A percentile compares a stretch with the other conserved stretches of the same genome.
These are phyloP conservation scores for Lysandra bellargus DNA, from an alignment of 2,888 invertebrate species.

Conservation along the genomic window DNA sequence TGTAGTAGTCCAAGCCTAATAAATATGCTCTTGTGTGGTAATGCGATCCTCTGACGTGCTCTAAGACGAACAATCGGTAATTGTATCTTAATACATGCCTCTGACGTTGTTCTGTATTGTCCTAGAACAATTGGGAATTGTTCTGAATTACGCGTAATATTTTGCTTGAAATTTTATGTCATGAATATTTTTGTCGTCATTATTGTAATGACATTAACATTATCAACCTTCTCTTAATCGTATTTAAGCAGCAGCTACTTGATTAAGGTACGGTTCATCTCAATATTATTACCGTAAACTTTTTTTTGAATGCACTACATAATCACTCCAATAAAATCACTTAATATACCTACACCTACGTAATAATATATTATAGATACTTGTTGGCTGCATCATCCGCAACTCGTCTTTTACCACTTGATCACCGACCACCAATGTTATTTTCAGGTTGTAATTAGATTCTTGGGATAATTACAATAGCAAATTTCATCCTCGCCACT, in stretches of 20 bases:
- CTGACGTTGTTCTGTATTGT: constrained; percentile 29
- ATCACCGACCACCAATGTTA: background rate
- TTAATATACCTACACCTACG: too few species aligned
- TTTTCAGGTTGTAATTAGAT: background rate
- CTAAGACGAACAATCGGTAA: constrained; percentile 51
- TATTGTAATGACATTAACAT: background rate
- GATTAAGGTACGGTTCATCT: too few species aligned
- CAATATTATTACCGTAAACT: too few species aligned
- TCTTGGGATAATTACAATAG: constrained; percentile 10
- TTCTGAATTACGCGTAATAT: constrained; percentile 26
- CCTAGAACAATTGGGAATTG: constrained; percentile 27
- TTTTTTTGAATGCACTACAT: too few species aligned
- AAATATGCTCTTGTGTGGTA: constrained; percentile 71
- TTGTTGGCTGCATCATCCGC: too few species aligned
- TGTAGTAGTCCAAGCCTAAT: constrained; percentile 59
- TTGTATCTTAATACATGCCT: constrained; percentile 41
- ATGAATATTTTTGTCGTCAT: background rate
- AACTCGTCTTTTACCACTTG: background rate
- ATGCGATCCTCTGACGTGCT: constrained; percentile 48
- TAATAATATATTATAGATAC: too few species aligned
- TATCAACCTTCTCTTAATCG: background rate
- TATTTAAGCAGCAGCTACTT: too few species aligned
- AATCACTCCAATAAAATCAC: too few species aligned
- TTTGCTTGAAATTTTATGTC: background rate
- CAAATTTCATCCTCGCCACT: constrained; percentile 15